These are phyloP conservation scores for Amazona ochrocephala DNA, from an alignment of 2,797 vertebrate genomes.

Conservation along the genomic window DNA sequence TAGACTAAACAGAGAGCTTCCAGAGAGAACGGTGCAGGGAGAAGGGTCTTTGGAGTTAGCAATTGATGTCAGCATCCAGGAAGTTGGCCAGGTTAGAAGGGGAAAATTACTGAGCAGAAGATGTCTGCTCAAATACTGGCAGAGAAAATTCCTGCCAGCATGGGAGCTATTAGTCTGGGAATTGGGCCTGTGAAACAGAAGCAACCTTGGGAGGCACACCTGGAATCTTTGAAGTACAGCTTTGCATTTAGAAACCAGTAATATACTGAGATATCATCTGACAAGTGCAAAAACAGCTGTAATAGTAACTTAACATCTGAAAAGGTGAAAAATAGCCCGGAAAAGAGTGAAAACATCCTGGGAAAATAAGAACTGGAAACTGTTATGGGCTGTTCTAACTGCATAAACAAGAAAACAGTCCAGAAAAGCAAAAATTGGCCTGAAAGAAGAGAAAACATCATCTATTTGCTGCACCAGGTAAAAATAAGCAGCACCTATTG, in stretches of 20 bases:
- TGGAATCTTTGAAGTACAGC: not conserved
- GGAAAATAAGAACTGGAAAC: not conserved
- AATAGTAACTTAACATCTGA: not conserved
- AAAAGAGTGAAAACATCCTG: not conserved
- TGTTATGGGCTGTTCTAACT: not conserved
- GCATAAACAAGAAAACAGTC: not conserved
- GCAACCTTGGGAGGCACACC: not conserved
- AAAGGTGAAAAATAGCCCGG: not conserved
- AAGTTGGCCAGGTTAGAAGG: not conserved
- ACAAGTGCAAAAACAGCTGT: not conserved
- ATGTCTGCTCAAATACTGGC: not conserved
- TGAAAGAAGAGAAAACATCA: not conserved
- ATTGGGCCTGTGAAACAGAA: not conserved
- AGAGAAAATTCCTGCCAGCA: not conserved
- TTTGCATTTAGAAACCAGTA: not conserved
- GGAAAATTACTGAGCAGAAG: not conserved
- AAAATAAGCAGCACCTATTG: not conserved
- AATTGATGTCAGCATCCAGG: not conserved
- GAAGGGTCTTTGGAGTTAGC: not conserved
- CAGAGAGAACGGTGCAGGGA: not conserved
- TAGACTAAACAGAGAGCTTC: not conserved
- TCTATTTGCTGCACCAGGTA: not conserved
- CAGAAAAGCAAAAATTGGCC: not conserved
- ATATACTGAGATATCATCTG: rapidly evolving
- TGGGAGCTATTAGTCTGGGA: not conserved